phyloP scores from a whole-genome alignment of 2,797 vertebrate species.

The Discoglossus pictus region DNA sequence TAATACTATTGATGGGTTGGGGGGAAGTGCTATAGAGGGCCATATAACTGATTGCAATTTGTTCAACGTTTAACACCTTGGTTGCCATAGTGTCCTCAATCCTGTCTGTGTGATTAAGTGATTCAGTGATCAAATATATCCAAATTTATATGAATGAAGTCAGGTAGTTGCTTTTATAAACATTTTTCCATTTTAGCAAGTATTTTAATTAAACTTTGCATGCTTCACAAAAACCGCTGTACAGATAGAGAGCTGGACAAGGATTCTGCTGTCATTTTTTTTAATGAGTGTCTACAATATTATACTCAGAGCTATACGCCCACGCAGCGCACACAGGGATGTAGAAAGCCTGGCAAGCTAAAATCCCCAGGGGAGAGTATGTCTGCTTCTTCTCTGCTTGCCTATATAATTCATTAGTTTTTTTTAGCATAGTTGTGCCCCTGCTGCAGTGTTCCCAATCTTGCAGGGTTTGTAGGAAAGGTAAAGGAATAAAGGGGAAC shows the following conservation, averaged over 20 bases:
- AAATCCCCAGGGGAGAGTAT: constrained; percentile 22
- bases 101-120: too few species aligned
- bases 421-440: background rate
- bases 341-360: constrained; percentile 31
- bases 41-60: too few species aligned
- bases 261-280: constrained; percentile 42
- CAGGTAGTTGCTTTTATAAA: too few species aligned
- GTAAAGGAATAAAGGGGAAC: too few species aligned
- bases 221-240: too few species aligned
- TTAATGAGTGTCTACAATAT: constrained; percentile 42
- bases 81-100: too few species aligned
- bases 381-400: constrained; percentile 20
- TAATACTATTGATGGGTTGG: background rate
- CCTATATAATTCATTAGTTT: constrained; percentile 16
- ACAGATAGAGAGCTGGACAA: constrained; percentile 12
- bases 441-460: constrained; percentile 25
- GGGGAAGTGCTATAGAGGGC: background rate
- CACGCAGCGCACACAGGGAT: constrained; percentile 34
- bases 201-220: too few species aligned
- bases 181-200: too few species aligned
- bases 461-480: too few species aligned
- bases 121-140: too few species aligned
- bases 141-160: too few species aligned
- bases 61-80: too few species aligned
- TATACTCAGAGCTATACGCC: constrained; percentile 32